These are phyloP conservation scores for Oxytorus armatus DNA, from an alignment of 2,888 invertebrate genomes.

Conservation along the genomic window DNA sequence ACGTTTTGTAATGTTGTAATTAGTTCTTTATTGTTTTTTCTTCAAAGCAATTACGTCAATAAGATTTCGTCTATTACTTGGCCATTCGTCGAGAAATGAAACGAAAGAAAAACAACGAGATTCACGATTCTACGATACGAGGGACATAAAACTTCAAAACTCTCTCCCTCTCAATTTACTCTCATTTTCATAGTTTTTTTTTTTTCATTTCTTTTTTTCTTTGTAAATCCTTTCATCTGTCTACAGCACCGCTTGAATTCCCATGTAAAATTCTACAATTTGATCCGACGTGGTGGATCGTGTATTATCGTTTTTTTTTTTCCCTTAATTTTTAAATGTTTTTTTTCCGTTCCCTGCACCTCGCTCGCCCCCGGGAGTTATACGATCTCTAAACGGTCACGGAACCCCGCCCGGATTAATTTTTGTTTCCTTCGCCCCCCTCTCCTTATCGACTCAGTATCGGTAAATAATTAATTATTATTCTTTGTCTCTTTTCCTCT, in stretches of 20 bases:
- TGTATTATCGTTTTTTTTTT: conserved; percentile 59
- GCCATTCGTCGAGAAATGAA: conserved; percentile 56
- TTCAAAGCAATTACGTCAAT: conserved; percentile 18
- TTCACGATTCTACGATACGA: conserved; percentile 62
- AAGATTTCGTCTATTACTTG: conserved; percentile 48
- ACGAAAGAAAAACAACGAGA: conserved; percentile 65
- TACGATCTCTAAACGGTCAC: conserved; percentile 47
- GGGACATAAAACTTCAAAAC: conserved; percentile 56
- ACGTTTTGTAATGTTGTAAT: background rate
- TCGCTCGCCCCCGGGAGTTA: conserved; percentile 62
- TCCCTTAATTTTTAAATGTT: conserved; percentile 41
- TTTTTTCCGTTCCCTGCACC: conserved; percentile 53
- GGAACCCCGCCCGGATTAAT: conserved; percentile 62
- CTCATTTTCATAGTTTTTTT: conserved; percentile 23
- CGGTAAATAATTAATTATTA: conserved; percentile 26
- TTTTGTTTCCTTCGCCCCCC: conserved; percentile 29
- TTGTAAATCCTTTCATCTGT: conserved; percentile 66
- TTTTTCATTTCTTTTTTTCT: conserved; percentile 51
- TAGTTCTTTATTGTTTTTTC: conserved; percentile 21
- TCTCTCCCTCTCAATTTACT: conserved; percentile 33
- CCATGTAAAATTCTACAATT: conserved; percentile 69
- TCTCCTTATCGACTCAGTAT: conserved; percentile 29
- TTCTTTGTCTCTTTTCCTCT: conserved; percentile 5
- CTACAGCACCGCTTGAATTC: conserved; percentile 78
- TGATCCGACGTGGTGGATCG: conserved; percentile 68